Conservation (phyloP, 1,140 invertebrate species). For the Bicyclus anynana region DNA sequence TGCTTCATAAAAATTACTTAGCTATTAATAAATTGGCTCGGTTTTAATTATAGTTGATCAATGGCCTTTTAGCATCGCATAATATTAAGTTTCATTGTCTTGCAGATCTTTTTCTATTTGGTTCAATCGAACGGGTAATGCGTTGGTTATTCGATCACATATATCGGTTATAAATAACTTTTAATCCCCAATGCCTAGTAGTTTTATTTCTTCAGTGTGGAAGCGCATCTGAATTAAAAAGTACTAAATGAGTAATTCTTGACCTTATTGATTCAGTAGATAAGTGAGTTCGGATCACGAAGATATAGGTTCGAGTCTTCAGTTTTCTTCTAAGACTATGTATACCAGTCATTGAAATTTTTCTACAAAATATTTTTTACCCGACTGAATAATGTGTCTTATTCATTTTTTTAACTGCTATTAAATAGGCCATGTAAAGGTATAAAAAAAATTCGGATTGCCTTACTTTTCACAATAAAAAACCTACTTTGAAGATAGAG, state of each 20-base stretch:
- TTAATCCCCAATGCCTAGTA: not conserved
- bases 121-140: conserved; percentile 11
- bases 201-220: not conserved
- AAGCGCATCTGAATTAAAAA: not conserved
- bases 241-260: not conserved
- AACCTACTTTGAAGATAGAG: too few species aligned
- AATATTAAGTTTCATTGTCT: conserved; percentile 26
- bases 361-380: too few species aligned
- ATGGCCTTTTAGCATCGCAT: conserved; percentile 12
- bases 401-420: too few species aligned
- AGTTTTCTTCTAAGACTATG: too few species aligned
- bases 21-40: conserved; percentile 10
- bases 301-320: too few species aligned
- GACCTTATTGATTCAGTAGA: too few species aligned
- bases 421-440: too few species aligned
- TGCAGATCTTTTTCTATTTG: conserved; percentile 17
- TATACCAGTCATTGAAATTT: too few species aligned
- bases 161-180: conserved; percentile 12
- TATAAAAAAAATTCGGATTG: too few species aligned
- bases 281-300: too few species aligned
- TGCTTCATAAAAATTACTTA: not conserved
- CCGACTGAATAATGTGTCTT: too few species aligned
- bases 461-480: too few species aligned
- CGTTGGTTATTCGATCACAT: conserved; percentile 14
- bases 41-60: conserved; percentile 22